Evolutionary conservation across 2,888 invertebrate species (phyloP).

Genomic region (Chymomyza fuscimana): DNA sequence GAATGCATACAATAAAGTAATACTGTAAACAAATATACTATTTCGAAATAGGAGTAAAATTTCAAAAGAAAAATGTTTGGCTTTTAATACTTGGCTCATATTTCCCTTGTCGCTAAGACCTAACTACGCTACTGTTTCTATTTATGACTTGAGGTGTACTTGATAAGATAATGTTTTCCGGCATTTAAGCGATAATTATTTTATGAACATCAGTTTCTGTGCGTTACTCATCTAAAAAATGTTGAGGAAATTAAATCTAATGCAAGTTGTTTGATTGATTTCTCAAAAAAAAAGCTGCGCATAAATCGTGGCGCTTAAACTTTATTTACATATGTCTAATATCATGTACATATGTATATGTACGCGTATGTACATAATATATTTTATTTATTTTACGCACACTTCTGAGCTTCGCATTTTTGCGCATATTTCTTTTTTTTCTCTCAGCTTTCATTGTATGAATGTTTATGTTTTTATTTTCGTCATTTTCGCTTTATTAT

Average conservation of each 20-base stretch:
- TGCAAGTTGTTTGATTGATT: too few species aligned
- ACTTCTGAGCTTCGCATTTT: background rate
- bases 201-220: background rate
- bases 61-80: too few species aligned
- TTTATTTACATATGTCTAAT: background rate
- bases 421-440: conserved; percentile 1
- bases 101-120: too few species aligned
- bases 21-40: too few species aligned
- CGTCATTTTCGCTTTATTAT: conserved; percentile 32
- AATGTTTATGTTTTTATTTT: background rate
- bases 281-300: too few species aligned
- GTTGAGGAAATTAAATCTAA: background rate
- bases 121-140: background rate
- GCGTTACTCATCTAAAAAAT: background rate
- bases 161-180: background rate
- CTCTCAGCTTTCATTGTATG: background rate
- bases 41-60: too few species aligned
- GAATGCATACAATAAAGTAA: too few species aligned
- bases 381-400: background rate
- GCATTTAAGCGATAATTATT: background rate
- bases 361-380: background rate
- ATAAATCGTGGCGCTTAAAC: too few species aligned
- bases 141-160: background rate
- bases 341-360: background rate
- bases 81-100: too few species aligned